Evolutionary conservation across 1,140 invertebrate species (phyloP), one percentile per base, ranked within the genome.

Genomic region (Drosophila baimaii): DNA sequence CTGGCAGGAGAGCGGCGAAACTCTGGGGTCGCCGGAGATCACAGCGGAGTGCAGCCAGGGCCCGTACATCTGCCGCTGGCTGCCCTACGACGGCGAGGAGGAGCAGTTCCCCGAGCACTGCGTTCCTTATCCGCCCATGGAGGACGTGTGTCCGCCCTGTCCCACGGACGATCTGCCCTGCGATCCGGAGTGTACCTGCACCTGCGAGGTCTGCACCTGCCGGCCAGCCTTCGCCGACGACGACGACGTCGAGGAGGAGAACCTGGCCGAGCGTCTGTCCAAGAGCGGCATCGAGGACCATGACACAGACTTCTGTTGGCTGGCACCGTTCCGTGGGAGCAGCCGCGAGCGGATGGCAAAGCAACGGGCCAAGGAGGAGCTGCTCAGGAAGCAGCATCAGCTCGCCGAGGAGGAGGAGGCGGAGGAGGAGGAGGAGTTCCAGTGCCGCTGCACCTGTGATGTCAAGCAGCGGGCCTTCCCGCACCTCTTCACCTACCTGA

Each of bases 41-140:
- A 73, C 68, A 15, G 88, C 83, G 4, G 90, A 90, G 19, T 79
- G 75, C 19, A 89, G 90, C 46, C 90, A 91, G 44, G 90, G 90
- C 0, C 83, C 90, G 0, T 91, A 76, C 35, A 57, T 74, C 6
- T 91, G 90, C 35, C 83, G 80, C 13, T 91, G 90, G 90, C 19
- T 85, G 27, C 54, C 70, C 19, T 81, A 29, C 25, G 57, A 72
- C 1, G 75, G 73, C 6, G 69, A 83, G 31, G 77, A 78, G 13
- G 76, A 82, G 8, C 41, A 58, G 27, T 78, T 59, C 17, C 21
- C 49, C 7, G 52, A 80, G 15, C 84, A 84, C 15, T 12, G 12
- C 12, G 77, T 71, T 9, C 56, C 85, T 15, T 65, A 21, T 1
- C 77, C 79, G 3, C 79, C 80, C 12, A 41, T 78, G 49, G 62